These are phyloP conservation scores for Pristionchus fissidentatus DNA, from an alignment of 2,888 invertebrate species.

Conservation along the genomic window DNA sequence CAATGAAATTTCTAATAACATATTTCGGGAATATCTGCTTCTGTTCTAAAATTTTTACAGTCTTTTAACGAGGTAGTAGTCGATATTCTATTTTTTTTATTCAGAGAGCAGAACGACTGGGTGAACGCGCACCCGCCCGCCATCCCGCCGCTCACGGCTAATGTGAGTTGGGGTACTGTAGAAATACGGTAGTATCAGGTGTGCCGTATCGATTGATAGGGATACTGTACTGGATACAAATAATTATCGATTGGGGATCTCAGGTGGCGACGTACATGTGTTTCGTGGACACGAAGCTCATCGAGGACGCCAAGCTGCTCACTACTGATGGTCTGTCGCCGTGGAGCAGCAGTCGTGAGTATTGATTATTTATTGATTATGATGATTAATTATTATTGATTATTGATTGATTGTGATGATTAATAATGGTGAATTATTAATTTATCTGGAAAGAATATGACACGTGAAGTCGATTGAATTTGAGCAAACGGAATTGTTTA, in stretches of 20 bases:
- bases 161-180: too few relatives aligned
- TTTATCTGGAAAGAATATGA: too few relatives aligned
- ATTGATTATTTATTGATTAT: not conserved
- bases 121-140: constrained; percentile 47
- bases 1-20: too few relatives aligned
- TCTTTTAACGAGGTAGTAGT: too few relatives aligned
- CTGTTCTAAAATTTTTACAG: too few relatives aligned
- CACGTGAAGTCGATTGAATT: too few relatives aligned
- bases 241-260: not conserved
- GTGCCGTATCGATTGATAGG: not conserved
- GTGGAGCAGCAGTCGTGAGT: constrained; percentile 40
- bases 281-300: constrained; percentile 44
- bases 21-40: too few relatives aligned
- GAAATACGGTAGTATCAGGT: not conserved
- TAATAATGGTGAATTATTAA: too few relatives aligned
- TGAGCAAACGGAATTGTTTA: too few relatives aligned
- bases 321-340: constrained; percentile 45
- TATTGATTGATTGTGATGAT: too few relatives aligned
- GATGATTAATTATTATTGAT: not conserved
- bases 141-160: constrained; percentile 44
- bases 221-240: not conserved
- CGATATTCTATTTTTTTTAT: not conserved
- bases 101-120: constrained; percentile 55
- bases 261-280: constrained; percentile 42
- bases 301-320: constrained; percentile 44